These are phyloP conservation scores for Mamestra configurata DNA, from an alignment of 1,140 invertebrate species.

Conservation along the genomic window DNA sequence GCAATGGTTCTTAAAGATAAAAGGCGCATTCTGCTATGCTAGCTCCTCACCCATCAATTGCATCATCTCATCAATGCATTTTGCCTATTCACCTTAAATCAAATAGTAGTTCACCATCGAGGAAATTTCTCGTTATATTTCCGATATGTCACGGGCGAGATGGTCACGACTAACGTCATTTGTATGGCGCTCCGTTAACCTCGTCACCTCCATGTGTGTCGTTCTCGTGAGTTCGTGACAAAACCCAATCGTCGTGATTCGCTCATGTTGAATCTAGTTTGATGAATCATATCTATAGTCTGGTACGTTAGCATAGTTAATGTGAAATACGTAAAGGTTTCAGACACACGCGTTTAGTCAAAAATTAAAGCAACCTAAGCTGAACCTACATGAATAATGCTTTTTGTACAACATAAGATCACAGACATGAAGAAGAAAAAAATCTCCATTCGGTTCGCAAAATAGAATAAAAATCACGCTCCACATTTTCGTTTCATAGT, in stretches of 20 bases:
- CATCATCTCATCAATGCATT: no score
- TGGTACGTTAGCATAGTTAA: not conserved
- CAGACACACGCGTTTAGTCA: no score
- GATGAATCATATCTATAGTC: conserved; percentile 1
- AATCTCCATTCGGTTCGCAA: not conserved
- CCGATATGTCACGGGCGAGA: not conserved
- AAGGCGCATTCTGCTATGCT: no score
- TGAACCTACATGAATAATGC: no score
- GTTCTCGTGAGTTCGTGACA: not conserved
- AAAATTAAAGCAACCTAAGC: no score
- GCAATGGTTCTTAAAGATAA: no score
- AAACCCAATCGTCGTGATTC: conserved; percentile 7
- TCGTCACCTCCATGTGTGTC: not conserved
- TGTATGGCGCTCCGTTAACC: not conserved
- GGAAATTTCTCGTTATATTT: not conserved
- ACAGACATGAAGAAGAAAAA: not conserved
- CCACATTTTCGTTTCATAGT: not conserved
- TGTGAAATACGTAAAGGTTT: not conserved
- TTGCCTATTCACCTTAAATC: not conserved
- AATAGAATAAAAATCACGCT: not conserved
- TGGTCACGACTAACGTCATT: conserved; percentile 3
- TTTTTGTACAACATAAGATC: not conserved
- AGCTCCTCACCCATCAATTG: no score
- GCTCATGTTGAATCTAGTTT: conserved; percentile 1
- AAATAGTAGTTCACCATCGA: not conserved